Percentiles rank a stretch among this genome's conserved stretches.
Evolutionary conservation across 2,797 vertebrate species (phyloP).

Genomic region (Melopsittacus undulatus): DNA sequence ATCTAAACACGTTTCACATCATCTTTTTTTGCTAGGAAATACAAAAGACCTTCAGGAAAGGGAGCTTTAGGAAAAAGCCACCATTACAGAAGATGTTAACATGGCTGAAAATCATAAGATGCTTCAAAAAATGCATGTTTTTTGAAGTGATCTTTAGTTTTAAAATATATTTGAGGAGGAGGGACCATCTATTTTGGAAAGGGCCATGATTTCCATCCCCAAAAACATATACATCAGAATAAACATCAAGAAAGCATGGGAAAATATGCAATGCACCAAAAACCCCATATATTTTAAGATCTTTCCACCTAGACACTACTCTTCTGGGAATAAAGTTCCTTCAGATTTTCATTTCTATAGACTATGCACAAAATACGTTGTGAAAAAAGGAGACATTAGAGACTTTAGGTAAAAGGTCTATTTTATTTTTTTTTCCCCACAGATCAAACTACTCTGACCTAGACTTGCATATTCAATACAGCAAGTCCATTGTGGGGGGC

Average conservation of each 20-base stretch:
- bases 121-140: neutral
- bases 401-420: neutral
- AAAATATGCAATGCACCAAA: neutral
- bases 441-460: neutral
- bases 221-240: neutral
- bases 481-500: neutral
- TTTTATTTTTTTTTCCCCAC: neutral
- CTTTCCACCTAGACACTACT: neutral
- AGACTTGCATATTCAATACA: neutral
- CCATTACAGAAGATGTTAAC: neutral
- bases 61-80: neutral
- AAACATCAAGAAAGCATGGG: neutral
- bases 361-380: neutral
- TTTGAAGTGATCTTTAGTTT: neutral
- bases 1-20: rapidly evolving
- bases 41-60: neutral
- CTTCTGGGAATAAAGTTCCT: neutral
- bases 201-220: neutral
- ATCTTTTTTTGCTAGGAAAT: neutral
- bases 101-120: neutral
- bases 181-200: neutral
- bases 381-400: neutral
- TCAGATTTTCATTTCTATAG: neutral
- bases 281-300: neutral
- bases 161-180: neutral